These are phyloP conservation scores for Cygnus buccinator DNA, from an alignment of 2,113 vertebrate genomes.

Conservation along the genomic window DNA sequence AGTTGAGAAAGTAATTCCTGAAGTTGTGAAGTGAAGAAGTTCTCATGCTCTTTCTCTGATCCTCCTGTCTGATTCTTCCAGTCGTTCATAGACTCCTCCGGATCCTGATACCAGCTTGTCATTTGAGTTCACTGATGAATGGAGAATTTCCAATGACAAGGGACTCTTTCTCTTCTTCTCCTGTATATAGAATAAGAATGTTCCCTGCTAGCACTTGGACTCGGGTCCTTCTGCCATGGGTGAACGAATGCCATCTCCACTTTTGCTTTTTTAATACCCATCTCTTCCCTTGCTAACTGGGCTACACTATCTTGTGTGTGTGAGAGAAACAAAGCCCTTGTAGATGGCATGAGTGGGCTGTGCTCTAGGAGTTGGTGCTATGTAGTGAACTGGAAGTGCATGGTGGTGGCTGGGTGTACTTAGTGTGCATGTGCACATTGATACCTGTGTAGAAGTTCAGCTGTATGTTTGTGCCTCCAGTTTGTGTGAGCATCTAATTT, in stretches of 20 bases:
- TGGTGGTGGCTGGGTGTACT: neutral
- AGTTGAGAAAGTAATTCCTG: slow-evolving; percentile 46
- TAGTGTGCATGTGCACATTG: slow-evolving; percentile 6
- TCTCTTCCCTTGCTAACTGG: slow-evolving; percentile 24
- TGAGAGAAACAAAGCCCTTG: neutral
- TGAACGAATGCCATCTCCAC: slow-evolving; percentile 68
- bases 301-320: neutral
- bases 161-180: slow-evolving; percentile 66
- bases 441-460: neutral
- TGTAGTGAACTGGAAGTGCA: neutral
- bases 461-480: neutral
- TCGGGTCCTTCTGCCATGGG: slow-evolving; percentile 61
- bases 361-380: neutral
- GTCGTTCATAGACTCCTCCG: slow-evolving; percentile 58
- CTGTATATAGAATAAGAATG: slow-evolving; percentile 77
- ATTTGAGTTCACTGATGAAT: slow-evolving; percentile 50
- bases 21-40: slow-evolving; percentile 7
- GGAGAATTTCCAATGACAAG: slow-evolving; percentile 68
- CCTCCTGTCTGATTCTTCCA: slow-evolving; percentile 57
- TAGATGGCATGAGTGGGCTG: neutral
- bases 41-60: slow-evolving; percentile 50
- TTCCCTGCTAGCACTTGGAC: slow-evolving; percentile 68
- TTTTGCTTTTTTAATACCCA: slow-evolving; percentile 61
- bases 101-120: slow-evolving; percentile 59
- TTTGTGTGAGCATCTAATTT: neutral